phyloP scores from a whole-genome alignment of 23 tunicate genomes.

The Halocynthia roretzi region DNA sequence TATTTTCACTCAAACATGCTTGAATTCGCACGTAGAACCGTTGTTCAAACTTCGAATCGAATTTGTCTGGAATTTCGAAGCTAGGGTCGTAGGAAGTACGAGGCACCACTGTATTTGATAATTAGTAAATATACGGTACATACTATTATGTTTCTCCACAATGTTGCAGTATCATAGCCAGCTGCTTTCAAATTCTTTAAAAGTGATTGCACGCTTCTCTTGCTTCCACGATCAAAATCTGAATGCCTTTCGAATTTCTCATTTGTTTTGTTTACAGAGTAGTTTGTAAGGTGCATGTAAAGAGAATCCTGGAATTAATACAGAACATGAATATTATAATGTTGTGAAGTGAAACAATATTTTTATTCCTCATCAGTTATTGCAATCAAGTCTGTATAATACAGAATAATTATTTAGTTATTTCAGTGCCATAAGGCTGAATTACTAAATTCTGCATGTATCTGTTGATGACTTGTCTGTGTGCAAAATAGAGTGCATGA shows the following conservation, averaged over 20 bases:
- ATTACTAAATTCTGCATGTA: too few species aligned
- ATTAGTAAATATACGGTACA: not conserved
- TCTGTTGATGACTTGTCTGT: too few species aligned
- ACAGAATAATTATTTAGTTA: too few species aligned
- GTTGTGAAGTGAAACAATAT: not conserved
- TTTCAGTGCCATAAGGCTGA: too few species aligned
- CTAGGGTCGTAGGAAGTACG: too few species aligned
- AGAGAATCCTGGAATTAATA: slow-evolving; percentile 39
- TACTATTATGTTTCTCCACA: slow-evolving; percentile 76
- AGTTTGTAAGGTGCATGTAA: slow-evolving; percentile 89
- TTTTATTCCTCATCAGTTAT: not conserved
- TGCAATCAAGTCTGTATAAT: not conserved
- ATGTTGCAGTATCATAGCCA: slow-evolving; percentile 63
- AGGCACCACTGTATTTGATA: too few species aligned
- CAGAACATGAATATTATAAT: not conserved
- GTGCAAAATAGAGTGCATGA: too few species aligned
- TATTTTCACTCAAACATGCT: too few species aligned
- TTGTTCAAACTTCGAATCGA: too few species aligned
- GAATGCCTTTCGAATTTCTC: slow-evolving; percentile 79
- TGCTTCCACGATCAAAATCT: slow-evolving; percentile 82
- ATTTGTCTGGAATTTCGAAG: too few species aligned
- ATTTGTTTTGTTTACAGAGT: slow-evolving; percentile 79
- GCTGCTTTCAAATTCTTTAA: slow-evolving; percentile 33
- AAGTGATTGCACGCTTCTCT: slow-evolving; percentile 68
- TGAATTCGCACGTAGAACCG: too few species aligned